Base-by-base conservation (phyloP, 2,888 invertebrate genomes). In the Myathropa florea region DNA sequence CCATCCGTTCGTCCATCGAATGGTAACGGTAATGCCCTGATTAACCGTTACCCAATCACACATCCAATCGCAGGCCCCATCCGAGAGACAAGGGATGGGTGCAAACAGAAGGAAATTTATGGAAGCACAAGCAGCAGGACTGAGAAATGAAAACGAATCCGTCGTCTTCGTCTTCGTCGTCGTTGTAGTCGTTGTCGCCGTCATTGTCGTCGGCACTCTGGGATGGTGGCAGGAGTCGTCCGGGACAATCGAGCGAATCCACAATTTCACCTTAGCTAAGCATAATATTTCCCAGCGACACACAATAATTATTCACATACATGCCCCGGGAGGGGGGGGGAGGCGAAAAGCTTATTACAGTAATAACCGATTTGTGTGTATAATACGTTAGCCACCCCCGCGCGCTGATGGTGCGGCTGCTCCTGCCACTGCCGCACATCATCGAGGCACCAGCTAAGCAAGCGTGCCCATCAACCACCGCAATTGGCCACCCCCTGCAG, bases 361-460 rank as follows among this genome's bases (percentile, higher is more conserved):
- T 86, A 86, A 86, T 86, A 86, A 86, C 86, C 86, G 86, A 86
- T 86, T 86, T 86, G 86, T 86, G 86, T 83, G 75, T 75, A 86
- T 86, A 78, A 86, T 83, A 86, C 83, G 65, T 64, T 72, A 76
- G 63, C 57, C 63, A 63, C 36, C 57, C 33, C 80, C n/a, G 26
- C 80, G 55, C 46, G 57, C 24, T 46, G 6, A 18, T 18, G 18
- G 46, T 46, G n/a, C 14, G 3, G 18, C 7, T 36, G 23, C 23
- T 24, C 12, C 24, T 7, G 26, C 7, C 18, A 26, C 21, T 36
- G 28, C 4, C 28, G 26, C 71, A 59, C 36, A 26, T 57, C 57
- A 9, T 24, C 24, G 12, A 4, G 24, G 10, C 10, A 33, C 57
- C 14, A 64, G 65, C 72, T 83, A 78, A 83, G 64, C 78, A 73